Evolutionary conservation across 2,888 invertebrate species (phyloP).

Genomic region (Sisyra terminalis): DNA sequence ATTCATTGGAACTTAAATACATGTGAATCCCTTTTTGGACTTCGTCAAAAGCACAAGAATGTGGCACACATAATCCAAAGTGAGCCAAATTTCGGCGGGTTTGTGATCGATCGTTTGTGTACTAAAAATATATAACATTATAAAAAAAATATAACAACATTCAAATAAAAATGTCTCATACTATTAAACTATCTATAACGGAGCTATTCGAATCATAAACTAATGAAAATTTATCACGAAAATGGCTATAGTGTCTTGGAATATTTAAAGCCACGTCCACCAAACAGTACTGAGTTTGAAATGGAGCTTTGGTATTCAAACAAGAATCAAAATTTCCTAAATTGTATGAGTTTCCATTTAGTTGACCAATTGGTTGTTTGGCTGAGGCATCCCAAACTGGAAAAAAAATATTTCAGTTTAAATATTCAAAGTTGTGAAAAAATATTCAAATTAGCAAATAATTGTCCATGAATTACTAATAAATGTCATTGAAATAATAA

Average conservation of each 20-base stretch:
- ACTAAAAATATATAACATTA: conserved; percentile 3
- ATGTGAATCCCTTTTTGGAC: conserved; percentile 19
- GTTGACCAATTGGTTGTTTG: conserved; percentile 35
- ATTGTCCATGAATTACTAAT: too few species aligned
- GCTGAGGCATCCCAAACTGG: conserved; percentile 46
- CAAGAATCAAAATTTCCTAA: conserved; percentile 46
- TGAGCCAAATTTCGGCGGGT: conserved; percentile 20
- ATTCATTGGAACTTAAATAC: conserved; percentile 16
- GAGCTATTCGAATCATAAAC: conserved; percentile 2
- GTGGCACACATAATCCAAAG: conserved; percentile 24
- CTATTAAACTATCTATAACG: conserved; percentile 2
- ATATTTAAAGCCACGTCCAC: conserved; percentile 19
- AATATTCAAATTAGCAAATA: too few species aligned
- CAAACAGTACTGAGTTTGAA: conserved; percentile 25
- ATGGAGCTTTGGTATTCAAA: conserved; percentile 22
- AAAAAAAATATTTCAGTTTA: conserved; percentile 10
- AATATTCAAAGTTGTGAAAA: too few species aligned
- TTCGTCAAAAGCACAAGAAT: conserved; percentile 21
- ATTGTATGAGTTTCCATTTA: conserved; percentile 38
- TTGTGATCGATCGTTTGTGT: conserved; percentile 19
- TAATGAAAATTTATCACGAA: conserved; percentile 15
- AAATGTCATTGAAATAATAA: too few species aligned
- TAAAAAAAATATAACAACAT: not conserved
- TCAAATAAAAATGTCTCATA: conserved; percentile 3
- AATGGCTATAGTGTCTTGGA: conserved; percentile 12